These are phyloP conservation scores for Carollia perspicillata DNA, from an alignment of 2,113 vertebrate genomes.

Conservation along the genomic window DNA sequence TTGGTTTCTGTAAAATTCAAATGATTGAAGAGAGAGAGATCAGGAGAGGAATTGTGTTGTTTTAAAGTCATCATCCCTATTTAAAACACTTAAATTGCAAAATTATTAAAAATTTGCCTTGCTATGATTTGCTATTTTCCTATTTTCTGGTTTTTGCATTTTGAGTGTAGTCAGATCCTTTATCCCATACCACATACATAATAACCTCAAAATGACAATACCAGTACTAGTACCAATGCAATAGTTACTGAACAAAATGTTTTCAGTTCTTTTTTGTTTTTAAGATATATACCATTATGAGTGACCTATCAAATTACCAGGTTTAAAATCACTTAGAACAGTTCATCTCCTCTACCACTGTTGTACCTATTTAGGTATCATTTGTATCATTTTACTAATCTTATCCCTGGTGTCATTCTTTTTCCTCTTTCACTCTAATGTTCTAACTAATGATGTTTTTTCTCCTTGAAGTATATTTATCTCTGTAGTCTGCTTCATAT, in stretches of 20 bases:
- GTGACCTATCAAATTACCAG: not conserved
- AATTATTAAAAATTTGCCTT: not conserved
- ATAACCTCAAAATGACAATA: not conserved
- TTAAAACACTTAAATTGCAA: slow-evolving; percentile 31
- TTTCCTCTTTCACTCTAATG: not conserved
- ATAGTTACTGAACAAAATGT: not conserved
- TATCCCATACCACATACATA: not conserved
- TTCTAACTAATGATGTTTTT: not conserved
- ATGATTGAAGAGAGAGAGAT: not conserved
- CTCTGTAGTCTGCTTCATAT: not conserved
- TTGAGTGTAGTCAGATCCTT: not conserved
- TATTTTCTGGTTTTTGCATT: not conserved
- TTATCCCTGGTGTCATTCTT: not conserved
- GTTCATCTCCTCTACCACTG: not conserved
- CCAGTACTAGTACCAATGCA: not conserved
- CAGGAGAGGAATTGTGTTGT: not conserved
- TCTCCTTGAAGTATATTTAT: not conserved
- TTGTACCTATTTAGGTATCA: not conserved
- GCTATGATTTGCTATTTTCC: not conserved
- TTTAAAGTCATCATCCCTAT: slow-evolving; percentile 8
- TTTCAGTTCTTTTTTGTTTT: not conserved
- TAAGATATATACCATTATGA: not conserved
- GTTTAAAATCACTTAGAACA: not conserved
- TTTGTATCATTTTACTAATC: not conserved
- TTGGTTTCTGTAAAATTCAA: slow-evolving; percentile 63